These are phyloP conservation scores for Diadophis punctatus DNA, from an alignment of 2,113 vertebrate species.

Conservation along the genomic window DNA sequence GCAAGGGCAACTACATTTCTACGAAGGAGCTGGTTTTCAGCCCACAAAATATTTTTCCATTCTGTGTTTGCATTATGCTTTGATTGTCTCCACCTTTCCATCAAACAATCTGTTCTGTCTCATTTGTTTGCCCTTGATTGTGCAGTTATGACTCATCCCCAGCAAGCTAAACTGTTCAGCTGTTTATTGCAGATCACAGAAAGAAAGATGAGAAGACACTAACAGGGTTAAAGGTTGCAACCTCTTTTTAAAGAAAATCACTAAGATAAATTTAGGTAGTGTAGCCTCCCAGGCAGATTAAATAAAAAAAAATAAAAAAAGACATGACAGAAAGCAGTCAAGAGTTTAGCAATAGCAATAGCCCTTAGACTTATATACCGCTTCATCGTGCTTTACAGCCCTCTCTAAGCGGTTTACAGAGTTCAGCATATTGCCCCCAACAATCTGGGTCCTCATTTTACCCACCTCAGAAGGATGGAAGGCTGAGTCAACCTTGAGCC, in stretches of 20 bases:
- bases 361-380: too few species aligned
- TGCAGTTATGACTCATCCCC: constrained; percentile 30
- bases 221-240: neutral
- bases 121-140: constrained; percentile 28
- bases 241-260: neutral
- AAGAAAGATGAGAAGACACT: neutral
- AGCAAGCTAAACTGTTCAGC: constrained; percentile 20
- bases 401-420: too few species aligned
- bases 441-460: too few species aligned
- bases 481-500: too few species aligned
- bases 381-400: too few species aligned
- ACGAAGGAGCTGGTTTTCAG: neutral
- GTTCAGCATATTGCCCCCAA: too few species aligned
- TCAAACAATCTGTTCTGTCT: constrained; percentile 32
- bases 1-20: neutral
- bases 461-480: too few species aligned
- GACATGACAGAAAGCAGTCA: neutral
- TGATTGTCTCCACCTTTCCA: constrained; percentile 30
- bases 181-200: neutral
- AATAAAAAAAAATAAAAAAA: neutral
- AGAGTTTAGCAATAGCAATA: too few species aligned
- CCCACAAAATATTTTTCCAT: neutral
- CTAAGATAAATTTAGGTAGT: neutral
- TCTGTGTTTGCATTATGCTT: neutral
- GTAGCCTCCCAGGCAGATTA: neutral